Conservation (phyloP, 2,797 vertebrate genomes). For the Tolypeutes matacus region DNA sequence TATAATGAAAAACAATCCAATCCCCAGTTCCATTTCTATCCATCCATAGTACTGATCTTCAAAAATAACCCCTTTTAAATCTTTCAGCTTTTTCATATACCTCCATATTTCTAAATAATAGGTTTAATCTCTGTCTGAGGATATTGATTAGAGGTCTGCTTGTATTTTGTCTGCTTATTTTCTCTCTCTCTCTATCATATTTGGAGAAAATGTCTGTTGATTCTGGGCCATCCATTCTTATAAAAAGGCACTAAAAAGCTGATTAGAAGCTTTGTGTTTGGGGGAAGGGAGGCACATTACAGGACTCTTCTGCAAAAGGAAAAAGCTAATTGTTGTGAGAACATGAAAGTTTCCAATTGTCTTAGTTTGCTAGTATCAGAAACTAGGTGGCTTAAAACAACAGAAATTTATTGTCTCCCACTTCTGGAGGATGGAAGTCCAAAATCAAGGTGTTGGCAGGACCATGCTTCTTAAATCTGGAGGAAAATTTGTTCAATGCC, state of each 20-base stretch:
- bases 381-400: too few species aligned
- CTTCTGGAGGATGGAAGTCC: too few species aligned
- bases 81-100: not conserved
- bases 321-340: not conserved
- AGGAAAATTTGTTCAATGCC: too few species aligned
- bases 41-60: not conserved
- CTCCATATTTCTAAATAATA: not conserved
- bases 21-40: not conserved
- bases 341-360: not conserved
- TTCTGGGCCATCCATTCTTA: not conserved
- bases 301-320: not conserved
- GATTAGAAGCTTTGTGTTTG: not conserved
- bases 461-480: too few species aligned
- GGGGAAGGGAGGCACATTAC: fast-evolving
- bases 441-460: too few species aligned
- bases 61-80: slow-evolving; percentile 12
- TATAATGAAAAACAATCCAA: slow-evolving; percentile 8
- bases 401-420: too few species aligned
- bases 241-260: not conserved
- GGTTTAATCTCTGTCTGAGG: not conserved
- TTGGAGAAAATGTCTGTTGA: not conserved
- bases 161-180: not conserved
- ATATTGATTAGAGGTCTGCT: not conserved
- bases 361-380: too few species aligned
- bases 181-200: not conserved